Evolutionary conservation across 2,888 invertebrate genomes (phyloP), one percentile per base, ranked within the genome.

Genomic region (Meliscaeva auricollis): DNA sequence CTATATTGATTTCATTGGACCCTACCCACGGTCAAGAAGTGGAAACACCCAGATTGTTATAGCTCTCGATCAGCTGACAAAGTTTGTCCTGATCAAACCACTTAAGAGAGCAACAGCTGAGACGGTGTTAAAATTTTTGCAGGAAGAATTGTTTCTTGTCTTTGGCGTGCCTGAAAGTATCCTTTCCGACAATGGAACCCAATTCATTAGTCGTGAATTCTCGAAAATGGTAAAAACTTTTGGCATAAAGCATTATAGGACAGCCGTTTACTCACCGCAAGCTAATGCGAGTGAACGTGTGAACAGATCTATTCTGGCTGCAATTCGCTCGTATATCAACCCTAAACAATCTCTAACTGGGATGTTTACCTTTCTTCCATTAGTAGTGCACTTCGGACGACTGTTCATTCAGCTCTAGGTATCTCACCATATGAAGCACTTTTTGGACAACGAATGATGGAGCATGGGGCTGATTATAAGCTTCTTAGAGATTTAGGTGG

Each of bases 141-240:
- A 35, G 0, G 72, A 72, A 9, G 46, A 72, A 1, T 4, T 70
- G 0, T 69, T 70, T 4, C 9, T 13, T 0, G 7, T 69, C 0
- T 77, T 70, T 9, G 69, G 54, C 0, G 77, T 70, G 0, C 77
- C 70, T 0, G 77, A 77, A 15, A 50, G 58, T 1, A 35, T 58
- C 2, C 20, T 58, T 17, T 54, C 68, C 0, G 68, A 69, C 20
- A 69, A 69, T 15, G 38, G 68, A 0, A 44, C 13, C 5, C 62
- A 62, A 62, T 62, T 62, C 1, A 15, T 11, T 5, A 41, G 69
- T 1, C 30, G 17, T 0, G 70, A 70, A 17, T 70, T 70, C n/a
- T 9, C 8, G 0, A 70, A 70, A 20, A 30, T 44, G 13, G 13
- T 32, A 1, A 9, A 20, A 20, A 15, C 13, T 0, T 70, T 44